These are phyloP conservation scores for Epirrhoe alternata DNA, from an alignment of 2,888 invertebrate genomes.

Conservation along the genomic window DNA sequence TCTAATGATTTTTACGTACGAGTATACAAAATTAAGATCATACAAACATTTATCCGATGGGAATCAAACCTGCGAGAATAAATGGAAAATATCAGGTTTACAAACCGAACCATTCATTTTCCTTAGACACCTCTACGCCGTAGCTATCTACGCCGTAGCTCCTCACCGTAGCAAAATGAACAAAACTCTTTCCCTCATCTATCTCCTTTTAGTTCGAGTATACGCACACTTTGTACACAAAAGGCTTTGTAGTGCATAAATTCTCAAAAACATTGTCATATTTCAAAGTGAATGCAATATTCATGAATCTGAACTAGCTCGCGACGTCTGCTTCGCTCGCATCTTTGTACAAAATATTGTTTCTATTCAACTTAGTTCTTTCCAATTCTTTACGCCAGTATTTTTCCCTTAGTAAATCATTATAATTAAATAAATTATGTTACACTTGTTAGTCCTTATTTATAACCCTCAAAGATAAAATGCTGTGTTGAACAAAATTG, in stretches of 20 bases:
- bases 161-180: not conserved
- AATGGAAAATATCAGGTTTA: no score
- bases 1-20: no score
- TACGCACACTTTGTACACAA: not conserved
- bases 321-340: not conserved
- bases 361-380: not conserved
- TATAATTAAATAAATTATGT: no score
- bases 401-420: no score
- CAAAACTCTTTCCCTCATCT: not conserved
- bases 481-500: no score
- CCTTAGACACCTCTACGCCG: not conserved
- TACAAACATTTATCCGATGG: no score
- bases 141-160: not conserved
- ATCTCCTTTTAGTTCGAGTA: not conserved
- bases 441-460: no score
- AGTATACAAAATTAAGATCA: no score
- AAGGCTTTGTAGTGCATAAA: slow-evolving; percentile 5
- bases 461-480: no score
- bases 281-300: slow-evolving; percentile 7
- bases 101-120: not conserved
- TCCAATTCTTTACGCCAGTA: no score
- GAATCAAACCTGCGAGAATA: no score
- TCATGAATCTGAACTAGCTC: not conserved
- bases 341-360: not conserved
- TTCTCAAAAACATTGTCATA: slow-evolving; percentile 20